Conservation (phyloP, 2,113 vertebrate genomes). For the Forbesichthys agassizii region DNA sequence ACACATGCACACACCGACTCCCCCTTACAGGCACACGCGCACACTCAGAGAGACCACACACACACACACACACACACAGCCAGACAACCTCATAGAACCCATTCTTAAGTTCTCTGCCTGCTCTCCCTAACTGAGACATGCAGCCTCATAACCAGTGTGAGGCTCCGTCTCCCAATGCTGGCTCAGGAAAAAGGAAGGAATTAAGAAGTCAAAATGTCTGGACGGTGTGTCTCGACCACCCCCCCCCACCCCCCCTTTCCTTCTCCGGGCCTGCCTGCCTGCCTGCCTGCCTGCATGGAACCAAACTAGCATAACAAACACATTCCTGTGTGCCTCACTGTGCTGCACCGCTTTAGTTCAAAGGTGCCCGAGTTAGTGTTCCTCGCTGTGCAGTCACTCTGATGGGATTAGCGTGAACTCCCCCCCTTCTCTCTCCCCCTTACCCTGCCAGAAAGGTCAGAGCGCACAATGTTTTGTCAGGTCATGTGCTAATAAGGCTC, state of each 20-base stretch:
- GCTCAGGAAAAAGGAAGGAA: slow-evolving; percentile 27
- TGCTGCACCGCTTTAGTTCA: slow-evolving; percentile 53
- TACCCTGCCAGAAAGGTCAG: slow-evolving; percentile 58
- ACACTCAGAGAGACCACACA: no score
- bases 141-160: slow-evolving; percentile 5
- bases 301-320: slow-evolving; percentile 62
- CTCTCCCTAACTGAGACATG: slow-evolving; percentile 2
- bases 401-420: slow-evolving; percentile 66
- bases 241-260: slow-evolving; percentile 6
- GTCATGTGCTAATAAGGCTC: slow-evolving; percentile 44
- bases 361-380: slow-evolving; percentile 57
- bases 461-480: slow-evolving; percentile 43
- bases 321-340: slow-evolving; percentile 63
- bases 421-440: slow-evolving; percentile 23
- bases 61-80: no score
- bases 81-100: slow-evolving; percentile 16
- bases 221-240: slow-evolving; percentile 8
- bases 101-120: slow-evolving; percentile 29
- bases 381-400: slow-evolving; percentile 56
- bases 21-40: no score
- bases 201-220: slow-evolving; percentile 52
- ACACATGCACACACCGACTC: background rate
- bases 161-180: slow-evolving; percentile 15
- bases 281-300: slow-evolving; percentile 35
- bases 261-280: slow-evolving; percentile 22